A percentile compares a stretch with the other conserved stretches of the same genome.
Evolutionary conservation across 92 coral and sea anemone species (phyloP).

Genomic region (Porites evermanni): DNA sequence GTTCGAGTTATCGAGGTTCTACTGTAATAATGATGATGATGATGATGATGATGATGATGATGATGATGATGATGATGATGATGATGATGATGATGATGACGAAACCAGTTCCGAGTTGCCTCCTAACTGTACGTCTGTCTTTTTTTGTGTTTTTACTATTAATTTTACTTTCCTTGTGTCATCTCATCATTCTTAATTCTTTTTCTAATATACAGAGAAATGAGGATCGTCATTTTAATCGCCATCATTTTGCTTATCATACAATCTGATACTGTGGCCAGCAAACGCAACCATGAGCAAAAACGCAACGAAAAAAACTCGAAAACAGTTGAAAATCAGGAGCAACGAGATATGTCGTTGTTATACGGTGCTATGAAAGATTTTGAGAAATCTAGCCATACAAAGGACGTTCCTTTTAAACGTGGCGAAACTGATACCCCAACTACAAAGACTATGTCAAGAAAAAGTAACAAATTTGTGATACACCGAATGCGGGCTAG

Average conservation of each 20-base stretch:
- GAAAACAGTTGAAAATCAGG: constrained; percentile 38
- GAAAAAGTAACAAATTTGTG: neutral
- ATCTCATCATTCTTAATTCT: neutral
- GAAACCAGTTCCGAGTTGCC: too few species aligned
- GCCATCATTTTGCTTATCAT: neutral
- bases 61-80: too few species aligned
- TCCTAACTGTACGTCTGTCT: neutral
- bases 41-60: too few species aligned
- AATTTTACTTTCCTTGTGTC: neutral
- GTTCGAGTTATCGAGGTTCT: too few species aligned
- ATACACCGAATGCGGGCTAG: neutral
- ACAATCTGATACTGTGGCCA: constrained; percentile 7
- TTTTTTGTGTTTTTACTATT: neutral
- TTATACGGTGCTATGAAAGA: constrained; percentile 29
- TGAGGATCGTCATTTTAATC: constrained; percentile 5
- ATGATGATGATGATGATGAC: too few species aligned
- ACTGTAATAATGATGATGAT: too few species aligned
- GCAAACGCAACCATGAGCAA: neutral
- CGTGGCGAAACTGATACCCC: neutral
- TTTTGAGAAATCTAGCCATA: neutral
- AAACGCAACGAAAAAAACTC: neutral
- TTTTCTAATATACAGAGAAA: neutral
- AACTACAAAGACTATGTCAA: neutral
- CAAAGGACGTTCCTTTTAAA: neutral
- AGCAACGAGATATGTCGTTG: constrained; percentile 35